Evolutionary conservation across 2,888 invertebrate species (phyloP).

Genomic region (Diplolepis rosae): DNA sequence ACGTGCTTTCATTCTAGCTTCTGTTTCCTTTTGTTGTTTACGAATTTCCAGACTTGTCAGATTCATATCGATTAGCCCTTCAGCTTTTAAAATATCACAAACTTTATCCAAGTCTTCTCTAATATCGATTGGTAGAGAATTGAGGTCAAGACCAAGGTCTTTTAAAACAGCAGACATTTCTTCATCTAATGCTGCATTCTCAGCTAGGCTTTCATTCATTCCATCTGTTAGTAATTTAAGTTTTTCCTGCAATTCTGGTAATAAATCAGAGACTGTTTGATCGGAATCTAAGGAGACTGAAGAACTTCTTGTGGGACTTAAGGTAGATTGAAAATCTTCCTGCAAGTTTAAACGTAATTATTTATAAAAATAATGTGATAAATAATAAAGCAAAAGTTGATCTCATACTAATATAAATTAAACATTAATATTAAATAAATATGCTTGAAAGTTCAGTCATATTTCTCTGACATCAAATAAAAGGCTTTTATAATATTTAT

Average conservation of each 20-base stretch:
- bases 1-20: slow-evolving; percentile 51
- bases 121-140: slow-evolving; percentile 54
- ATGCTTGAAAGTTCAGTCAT: too few relatives aligned
- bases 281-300: neutral
- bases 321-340: neutral
- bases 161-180: slow-evolving; percentile 56
- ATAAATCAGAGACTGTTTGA: slow-evolving; percentile 18
- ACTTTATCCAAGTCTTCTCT: slow-evolving; percentile 58
- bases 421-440: too few relatives aligned
- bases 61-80: slow-evolving; percentile 58
- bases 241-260: slow-evolving; percentile 37
- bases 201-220: slow-evolving; percentile 60
- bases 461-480: too few relatives aligned
- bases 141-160: slow-evolving; percentile 57
- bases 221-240: slow-evolving; percentile 54
- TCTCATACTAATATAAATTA: too few relatives aligned
- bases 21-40: slow-evolving; percentile 52
- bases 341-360: neutral
- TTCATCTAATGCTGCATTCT: slow-evolving; percentile 54
- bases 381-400: too few relatives aligned
- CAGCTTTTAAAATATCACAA: slow-evolving; percentile 54
- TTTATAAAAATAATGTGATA: neutral
- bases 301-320: slow-evolving; percentile 1
- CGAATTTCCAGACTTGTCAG: slow-evolving; percentile 52
- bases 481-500: too few relatives aligned